Percentiles rank a stretch among this genome's conserved stretches.
These are phyloP conservation scores for Tipula confusa DNA, from an alignment of 2,888 invertebrate genomes.

Conservation along the genomic window DNA sequence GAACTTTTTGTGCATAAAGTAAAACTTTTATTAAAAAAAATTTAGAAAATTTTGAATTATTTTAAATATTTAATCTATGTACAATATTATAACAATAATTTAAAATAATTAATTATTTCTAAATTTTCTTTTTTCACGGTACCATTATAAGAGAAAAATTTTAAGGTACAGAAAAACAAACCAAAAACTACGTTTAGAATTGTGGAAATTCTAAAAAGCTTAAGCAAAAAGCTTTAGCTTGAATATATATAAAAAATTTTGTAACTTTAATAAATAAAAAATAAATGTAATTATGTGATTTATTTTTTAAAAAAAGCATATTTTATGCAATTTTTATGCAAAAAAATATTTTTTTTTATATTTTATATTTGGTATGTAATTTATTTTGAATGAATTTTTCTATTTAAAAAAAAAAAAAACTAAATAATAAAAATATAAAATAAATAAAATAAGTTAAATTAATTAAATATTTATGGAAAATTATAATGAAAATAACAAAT, in stretches of 20 bases:
- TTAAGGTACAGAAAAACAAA: not conserved
- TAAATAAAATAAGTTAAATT: not conserved
- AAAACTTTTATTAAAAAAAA: not conserved
- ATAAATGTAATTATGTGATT: not conserved
- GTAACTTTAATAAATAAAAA: not conserved
- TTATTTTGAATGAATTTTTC: not conserved
- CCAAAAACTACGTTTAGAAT: constrained; percentile 3
- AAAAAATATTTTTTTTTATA: not conserved
- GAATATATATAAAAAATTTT: not conserved
- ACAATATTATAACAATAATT: not conserved
- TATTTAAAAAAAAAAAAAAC: not conserved
- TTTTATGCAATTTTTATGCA: not conserved
- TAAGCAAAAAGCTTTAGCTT: constrained; percentile 31
- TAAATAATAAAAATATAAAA: not conserved
- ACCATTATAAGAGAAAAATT: not conserved
- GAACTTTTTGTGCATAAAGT: not conserved
- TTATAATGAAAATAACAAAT: not conserved
- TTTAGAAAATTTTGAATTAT: not conserved
- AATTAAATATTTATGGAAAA: not conserved
- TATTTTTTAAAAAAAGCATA: not conserved
- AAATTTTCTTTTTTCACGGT: not conserved
- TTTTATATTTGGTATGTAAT: not conserved
- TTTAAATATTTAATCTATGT: not conserved
- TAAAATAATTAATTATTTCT: not conserved
- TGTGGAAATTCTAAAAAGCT: constrained; percentile 28